Base-by-base conservation (phyloP, 2,113 vertebrate species). In the Scomber colias region DNA sequence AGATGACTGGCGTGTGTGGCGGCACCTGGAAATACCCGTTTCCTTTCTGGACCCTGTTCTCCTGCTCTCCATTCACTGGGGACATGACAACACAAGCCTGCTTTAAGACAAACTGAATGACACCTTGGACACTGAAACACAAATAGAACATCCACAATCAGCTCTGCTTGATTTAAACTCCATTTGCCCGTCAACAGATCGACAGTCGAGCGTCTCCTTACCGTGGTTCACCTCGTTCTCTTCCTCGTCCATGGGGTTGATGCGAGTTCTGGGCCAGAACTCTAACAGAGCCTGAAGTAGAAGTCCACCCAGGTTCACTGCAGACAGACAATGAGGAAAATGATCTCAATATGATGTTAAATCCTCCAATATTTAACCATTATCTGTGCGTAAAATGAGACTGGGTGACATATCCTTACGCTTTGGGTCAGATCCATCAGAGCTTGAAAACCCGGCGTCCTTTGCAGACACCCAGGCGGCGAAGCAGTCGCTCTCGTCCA, bases 11-110 rank as follows among this genome's bases (percentile, higher is more conserved):
- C 2, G 97, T 99, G 91, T 99, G 98, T 5, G 97, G 98, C n/a
- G 98, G 98, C 85, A 99, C 98, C 87, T 99, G 98, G 82, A 99
- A 99, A 51, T 99, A 99, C 13, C 98, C 97, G n/a, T 99, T 99
- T 70, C 98, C 98, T 82, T 98, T 99, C 92, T 99, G 98, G 35
- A 98, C 95, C 88, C 97, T 90, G 93, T 94, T 97, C 89, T 99
- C 98, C 79, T 97, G 97, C 82, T 99, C 98, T 4, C 97, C 98
- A 4, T 99, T 99, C 67, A 98, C 98, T 97, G 93, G 45, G 71
- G 82, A 40, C 14, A 85, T 59, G 72, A 71, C 8, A 76, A 86
- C 0, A 62, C 11, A 53, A 21, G 48, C 3, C 16, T 8, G 5
- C 45, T 19, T 11, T 72, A 2, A 75, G 35, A 83, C n/a, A 14